Conservation (phyloP, 2,797 vertebrate species). For the Adelosebastes latens region DNA sequence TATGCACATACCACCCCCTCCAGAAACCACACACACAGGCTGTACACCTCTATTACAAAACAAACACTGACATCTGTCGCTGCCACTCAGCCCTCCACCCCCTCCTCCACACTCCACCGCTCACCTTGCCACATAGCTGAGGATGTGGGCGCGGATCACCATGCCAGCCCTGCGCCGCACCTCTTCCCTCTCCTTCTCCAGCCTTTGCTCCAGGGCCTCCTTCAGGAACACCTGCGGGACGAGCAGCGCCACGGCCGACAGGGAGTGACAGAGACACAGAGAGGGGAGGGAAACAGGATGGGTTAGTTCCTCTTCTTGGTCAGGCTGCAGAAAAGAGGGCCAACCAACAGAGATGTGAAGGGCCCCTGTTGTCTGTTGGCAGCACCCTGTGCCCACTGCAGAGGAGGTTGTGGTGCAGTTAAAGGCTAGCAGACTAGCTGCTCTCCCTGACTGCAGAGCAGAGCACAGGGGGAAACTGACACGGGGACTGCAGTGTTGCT, state of each 20-base stretch:
- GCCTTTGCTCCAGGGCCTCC: conserved; percentile 87
- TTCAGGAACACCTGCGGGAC: conserved; percentile 86
- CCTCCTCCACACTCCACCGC: conserved; percentile 45
- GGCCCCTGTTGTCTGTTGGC: conserved; percentile 70
- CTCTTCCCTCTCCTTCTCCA: conserved; percentile 86
- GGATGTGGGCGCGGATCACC: conserved; percentile 93
- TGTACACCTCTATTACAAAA: conserved; percentile 59
- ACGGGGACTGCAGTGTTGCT: conserved; percentile 56
- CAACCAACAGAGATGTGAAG: conserved; percentile 63
- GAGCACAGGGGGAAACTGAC: conserved; percentile 41
- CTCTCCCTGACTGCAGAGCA: conserved; percentile 54
- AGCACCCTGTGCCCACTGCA: conserved; percentile 62
- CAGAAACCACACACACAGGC: conserved; percentile 23
- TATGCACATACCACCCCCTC: conserved; percentile 14
- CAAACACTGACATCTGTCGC: conserved; percentile 75
- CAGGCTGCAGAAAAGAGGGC: conserved; percentile 53
- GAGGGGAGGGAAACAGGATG: conserved; percentile 57
- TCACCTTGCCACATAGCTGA: conserved; percentile 96
- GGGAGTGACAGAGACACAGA: conserved; percentile 43
- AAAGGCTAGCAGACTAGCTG: conserved; percentile 57
- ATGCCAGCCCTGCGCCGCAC: conserved; percentile 85
- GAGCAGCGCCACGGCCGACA: conserved; percentile 59
- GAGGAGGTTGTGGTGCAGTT: conserved; percentile 64
- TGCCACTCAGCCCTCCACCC: conserved; percentile 56
- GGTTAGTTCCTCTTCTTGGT: conserved; percentile 69